These are phyloP conservation scores for Frankliniella intonsa DNA, from an alignment of 2,888 invertebrate genomes.

Conservation along the genomic window DNA sequence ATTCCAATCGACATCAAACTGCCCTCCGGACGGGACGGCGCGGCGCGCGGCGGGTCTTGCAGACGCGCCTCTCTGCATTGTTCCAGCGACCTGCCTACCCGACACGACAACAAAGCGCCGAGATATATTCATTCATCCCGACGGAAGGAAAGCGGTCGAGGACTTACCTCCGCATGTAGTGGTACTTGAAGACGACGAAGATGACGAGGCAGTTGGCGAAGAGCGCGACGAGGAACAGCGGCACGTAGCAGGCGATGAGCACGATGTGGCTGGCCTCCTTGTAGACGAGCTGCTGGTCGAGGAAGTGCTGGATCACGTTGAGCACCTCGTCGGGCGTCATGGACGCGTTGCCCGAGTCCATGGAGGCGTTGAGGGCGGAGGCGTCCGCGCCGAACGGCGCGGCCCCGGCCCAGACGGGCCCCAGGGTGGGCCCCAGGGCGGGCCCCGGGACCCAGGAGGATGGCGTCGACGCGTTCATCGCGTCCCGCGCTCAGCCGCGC, in stretches of 20 bases:
- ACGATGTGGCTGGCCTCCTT: slow-evolving; percentile 41
- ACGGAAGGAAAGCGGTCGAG: too few relatives aligned
- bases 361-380: not conserved
- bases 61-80: too few relatives aligned
- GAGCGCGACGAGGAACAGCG: slow-evolving; percentile 58
- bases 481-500: not conserved
- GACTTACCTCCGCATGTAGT: slow-evolving; percentile 63
- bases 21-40: too few relatives aligned
- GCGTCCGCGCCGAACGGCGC: not conserved
- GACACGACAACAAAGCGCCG: too few relatives aligned
- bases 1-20: too few relatives aligned
- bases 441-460: not conserved
- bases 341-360: not conserved
- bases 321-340: not conserved
- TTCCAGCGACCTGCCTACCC: too few relatives aligned
- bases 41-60: too few relatives aligned
- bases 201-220: slow-evolving; percentile 63
- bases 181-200: slow-evolving; percentile 61
- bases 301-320: slow-evolving; percentile 35
- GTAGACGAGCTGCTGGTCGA: slow-evolving; percentile 33
- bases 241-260: slow-evolving; percentile 59
- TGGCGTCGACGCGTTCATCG: not conserved
- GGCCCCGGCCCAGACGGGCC: not conserved
- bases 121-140: too few relatives aligned
- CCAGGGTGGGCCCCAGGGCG: not conserved